Percentiles rank a stretch among this genome's conserved stretches.
These are phyloP conservation scores for Caenorhabditis plicata DNA, from an alignment of 2,888 invertebrate species.

Conservation along the genomic window DNA sequence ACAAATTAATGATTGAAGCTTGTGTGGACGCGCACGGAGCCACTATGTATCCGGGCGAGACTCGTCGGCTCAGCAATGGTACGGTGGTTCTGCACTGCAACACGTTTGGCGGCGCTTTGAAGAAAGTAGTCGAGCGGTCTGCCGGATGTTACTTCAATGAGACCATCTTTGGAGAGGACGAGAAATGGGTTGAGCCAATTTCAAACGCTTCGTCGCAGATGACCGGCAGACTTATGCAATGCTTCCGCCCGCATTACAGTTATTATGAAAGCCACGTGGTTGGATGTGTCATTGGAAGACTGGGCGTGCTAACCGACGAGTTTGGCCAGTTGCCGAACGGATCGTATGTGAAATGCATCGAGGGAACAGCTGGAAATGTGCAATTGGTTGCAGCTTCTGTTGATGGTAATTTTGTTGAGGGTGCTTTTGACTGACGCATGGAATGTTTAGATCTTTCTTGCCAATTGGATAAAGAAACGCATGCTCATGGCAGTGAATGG, in stretches of 20 bases:
- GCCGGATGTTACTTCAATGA: conserved; percentile 50
- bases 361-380: conserved; percentile 27
- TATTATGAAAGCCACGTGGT: conserved; percentile 49
- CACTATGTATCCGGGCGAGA: conserved; percentile 43
- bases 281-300: conserved; percentile 40
- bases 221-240: conserved; percentile 40
- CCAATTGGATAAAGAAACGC: conserved; percentile 29
- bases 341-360: conserved; percentile 39
- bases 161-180: conserved; percentile 41
- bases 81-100: conserved; percentile 46
- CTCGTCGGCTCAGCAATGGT: conserved; percentile 35
- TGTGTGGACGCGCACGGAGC: conserved; percentile 42
- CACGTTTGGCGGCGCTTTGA: conserved; percentile 41
- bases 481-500: conserved; percentile 31
- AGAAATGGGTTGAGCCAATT: conserved; percentile 45
- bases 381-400: conserved; percentile 16
- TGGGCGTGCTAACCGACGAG: conserved; percentile 39
- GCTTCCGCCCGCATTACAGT: conserved; percentile 49
- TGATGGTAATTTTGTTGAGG: conserved; percentile 16
- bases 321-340: conserved; percentile 34
- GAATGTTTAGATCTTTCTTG: conserved; percentile 40
- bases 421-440: background rate
- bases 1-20: no score
- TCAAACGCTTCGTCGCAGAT: conserved; percentile 3
- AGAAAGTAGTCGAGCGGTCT: conserved; percentile 44